A percentile compares a stretch with the other conserved stretches of the same genome.
Conservation (phyloP, 2,888 invertebrate species). For the Microctonus brassicae region DNA sequence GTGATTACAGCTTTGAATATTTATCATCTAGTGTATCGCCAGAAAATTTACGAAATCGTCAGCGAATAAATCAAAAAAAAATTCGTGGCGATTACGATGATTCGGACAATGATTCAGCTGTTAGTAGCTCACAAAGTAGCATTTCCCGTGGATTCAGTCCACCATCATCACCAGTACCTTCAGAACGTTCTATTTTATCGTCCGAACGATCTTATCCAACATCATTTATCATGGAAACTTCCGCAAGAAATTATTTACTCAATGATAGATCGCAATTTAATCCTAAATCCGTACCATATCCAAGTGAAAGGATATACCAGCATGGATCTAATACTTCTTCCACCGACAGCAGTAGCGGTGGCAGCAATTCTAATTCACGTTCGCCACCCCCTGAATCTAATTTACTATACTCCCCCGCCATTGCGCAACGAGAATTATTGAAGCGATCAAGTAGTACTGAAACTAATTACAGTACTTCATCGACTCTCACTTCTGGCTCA, state of each 20-base stretch:
- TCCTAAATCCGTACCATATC: slow-evolving; percentile 36
- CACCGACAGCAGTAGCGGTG: slow-evolving; percentile 70
- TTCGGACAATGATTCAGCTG: slow-evolving; percentile 90
- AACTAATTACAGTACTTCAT: slow-evolving; percentile 80
- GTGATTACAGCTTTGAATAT: slow-evolving; percentile 74
- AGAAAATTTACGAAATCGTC: slow-evolving; percentile 51
- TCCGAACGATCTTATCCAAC: slow-evolving; percentile 70
- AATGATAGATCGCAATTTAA: slow-evolving; percentile 41
- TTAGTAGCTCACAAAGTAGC: slow-evolving; percentile 86
- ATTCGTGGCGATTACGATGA: slow-evolving; percentile 73
- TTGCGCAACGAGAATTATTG: slow-evolving; percentile 69
- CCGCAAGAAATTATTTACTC: slow-evolving; percentile 44
- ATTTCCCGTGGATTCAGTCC: slow-evolving; percentile 83
- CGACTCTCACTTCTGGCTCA: slow-evolving; percentile 81
- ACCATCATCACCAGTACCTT: slow-evolving; percentile 78
- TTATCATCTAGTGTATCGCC: slow-evolving; percentile 63
- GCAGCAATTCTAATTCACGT: slow-evolving; percentile 66
- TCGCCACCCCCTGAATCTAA: slow-evolving; percentile 49
- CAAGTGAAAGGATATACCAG: slow-evolving; percentile 42
- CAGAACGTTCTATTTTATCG: slow-evolving; percentile 70
- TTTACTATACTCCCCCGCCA: slow-evolving; percentile 50
- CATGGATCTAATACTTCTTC: slow-evolving; percentile 62
- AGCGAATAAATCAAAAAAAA: slow-evolving; percentile 56
- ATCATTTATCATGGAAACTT: slow-evolving; percentile 68
- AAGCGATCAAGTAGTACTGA: slow-evolving; percentile 81